Evolutionary conservation across 2,888 invertebrate genomes (phyloP), one percentile per base, ranked within the genome.

Genomic region (Willowsia nigromaculata): DNA sequence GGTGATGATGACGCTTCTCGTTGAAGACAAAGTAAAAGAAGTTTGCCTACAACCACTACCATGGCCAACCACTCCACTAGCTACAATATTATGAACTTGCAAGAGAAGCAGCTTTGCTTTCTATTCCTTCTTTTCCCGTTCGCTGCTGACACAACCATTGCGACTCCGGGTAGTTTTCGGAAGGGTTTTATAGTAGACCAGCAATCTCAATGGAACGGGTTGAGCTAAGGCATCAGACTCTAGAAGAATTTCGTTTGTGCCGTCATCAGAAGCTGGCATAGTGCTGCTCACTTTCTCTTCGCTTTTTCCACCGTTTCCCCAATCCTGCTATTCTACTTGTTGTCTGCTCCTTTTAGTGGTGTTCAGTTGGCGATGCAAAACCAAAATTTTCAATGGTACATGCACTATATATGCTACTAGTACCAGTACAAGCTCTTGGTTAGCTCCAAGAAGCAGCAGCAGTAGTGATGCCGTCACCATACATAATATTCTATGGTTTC

Each of bases 121-220:
- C 30, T 62, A 85, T 62, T 86, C 50, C 65, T 88, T 47, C 87
- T 82, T 81, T 62, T 82, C 82, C 59, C 88, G 62, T 74, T 37
- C 81, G 47, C 53, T 68, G 68, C 82, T 82, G 88, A 82, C 82
- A 88, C 81, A 50, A 62, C 33, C 82, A 88, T 88, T 82, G 82
- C 71, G 74, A 68, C 82, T 88, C 88, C 76, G 88, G 82, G 74
- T 82, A 82, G 88, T 88, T 82, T 88, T 88, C 56, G 27, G 81
- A 33, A 71, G 53, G 47, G 53, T 65, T 85, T 85, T 85, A 65
- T 78, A 78, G 50, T 68, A 85, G 7, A 71, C 62, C 81, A 62
- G 25, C 43, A 53, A 50, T 68, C 80, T 30, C 53, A 80, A 86
- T 56, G 81, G 80, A 81, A 71, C 56, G 33, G 71, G 80, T 37